Base-by-base conservation (phyloP, 1,140 invertebrate genomes). In the Aphis gossypii region DNA sequence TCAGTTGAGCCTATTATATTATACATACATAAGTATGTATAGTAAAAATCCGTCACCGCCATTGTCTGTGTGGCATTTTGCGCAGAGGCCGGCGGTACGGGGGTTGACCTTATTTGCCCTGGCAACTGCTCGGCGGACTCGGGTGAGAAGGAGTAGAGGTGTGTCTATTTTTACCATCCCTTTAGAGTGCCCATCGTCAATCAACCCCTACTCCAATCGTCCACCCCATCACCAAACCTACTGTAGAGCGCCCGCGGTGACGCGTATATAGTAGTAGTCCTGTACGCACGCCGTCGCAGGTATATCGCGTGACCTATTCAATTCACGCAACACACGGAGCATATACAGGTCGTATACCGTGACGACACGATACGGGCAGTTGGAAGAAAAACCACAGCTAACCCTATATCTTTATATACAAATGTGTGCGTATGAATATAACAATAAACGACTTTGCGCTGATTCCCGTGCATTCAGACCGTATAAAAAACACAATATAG, bases 231-330 rank as follows among this genome's bases (percentile, higher is more conserved):
- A 14, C 89, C 30, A 21, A n/a, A 51, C 44, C 46, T 88, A 51
- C 51, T 88, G 46, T 38, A 11, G 46, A 89, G 35, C 87, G 4
- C 54, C 54, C 89, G 30, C 35, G 25, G 89, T 90, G 89, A 90
- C 89, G 89, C 30, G 30, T n/a, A n/a, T 76, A 56, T 56, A 56
- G 54, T 25, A 54, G 48, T 54, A 76, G 30, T 90, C 38, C 51
- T 51, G 2, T 41, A 8, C 51, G 51, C 48, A 30, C 48, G 44
- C n/a, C 44, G 84, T 44, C 46, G 87, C 46, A 56, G 88, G 88
- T 90, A 68, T 68, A 90, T 90, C 30, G 89, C 89, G 89, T 90
- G 89, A 90, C 89, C 89, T 90, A 90, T 90, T 90, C 89, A 90
- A 68, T 90, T 38, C 56, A 90, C 89, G 56, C 18, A 25, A 46